Conservation (phyloP, 2,113 vertebrate genomes). For the Dissostichus mawsoni region DNA sequence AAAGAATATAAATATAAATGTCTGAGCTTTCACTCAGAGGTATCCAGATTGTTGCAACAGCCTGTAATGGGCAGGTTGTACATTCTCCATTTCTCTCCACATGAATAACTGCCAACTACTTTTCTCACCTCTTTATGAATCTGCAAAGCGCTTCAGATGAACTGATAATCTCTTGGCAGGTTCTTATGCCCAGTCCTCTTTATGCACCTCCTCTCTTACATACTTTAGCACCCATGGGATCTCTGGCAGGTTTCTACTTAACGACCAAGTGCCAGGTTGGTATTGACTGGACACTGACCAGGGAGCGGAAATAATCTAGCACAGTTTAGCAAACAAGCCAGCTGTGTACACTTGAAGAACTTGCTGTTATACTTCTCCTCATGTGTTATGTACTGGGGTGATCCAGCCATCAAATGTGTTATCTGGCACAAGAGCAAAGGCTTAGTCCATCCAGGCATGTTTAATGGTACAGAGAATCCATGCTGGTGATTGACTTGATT, state of each 20-base stretch:
- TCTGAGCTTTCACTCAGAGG: conserved; percentile 10
- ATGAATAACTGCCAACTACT: conserved; percentile 60
- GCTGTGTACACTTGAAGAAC: conserved; percentile 18
- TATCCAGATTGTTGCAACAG: conserved; percentile 16
- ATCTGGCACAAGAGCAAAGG: conserved; percentile 52
- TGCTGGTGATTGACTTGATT: conserved; percentile 32
- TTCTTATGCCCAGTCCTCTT: conserved; percentile 51
- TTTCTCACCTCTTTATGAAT: conserved; percentile 66
- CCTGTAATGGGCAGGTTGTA: conserved; percentile 23
- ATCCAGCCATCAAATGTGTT: conserved; percentile 58
- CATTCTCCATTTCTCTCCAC: conserved; percentile 21
- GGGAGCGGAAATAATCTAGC: conserved; percentile 5
- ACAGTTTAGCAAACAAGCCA: conserved; percentile 53
- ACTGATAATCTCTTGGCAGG: conserved; percentile 72
- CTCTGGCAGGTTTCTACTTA: conserved; percentile 62
- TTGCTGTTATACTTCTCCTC: background rate
- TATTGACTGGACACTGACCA: conserved; percentile 39
- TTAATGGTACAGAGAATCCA: conserved; percentile 56
- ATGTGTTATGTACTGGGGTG: conserved; percentile 25
- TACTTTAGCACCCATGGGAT: conserved; percentile 58
- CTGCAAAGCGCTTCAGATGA: conserved; percentile 61
- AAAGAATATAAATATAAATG: background rate
- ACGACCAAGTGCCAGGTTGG: conserved; percentile 49
- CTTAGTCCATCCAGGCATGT: conserved; percentile 58
- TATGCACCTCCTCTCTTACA: conserved; percentile 37